phyloP scores from a whole-genome alignment of 2,888 invertebrate species.

The Cepaea hortensis region DNA sequence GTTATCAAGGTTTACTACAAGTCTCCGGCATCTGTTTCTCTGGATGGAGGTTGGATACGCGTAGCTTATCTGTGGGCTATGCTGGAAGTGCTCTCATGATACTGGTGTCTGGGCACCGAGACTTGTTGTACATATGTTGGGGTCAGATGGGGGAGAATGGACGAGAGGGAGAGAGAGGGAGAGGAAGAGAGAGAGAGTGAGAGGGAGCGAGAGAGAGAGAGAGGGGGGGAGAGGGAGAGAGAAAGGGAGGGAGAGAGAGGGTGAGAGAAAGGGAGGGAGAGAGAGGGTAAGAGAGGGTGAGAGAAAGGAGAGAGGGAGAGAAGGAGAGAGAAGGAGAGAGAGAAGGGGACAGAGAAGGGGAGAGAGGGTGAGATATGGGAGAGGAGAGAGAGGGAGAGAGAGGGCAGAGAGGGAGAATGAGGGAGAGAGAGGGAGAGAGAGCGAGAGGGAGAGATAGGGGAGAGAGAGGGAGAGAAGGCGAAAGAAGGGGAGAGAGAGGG shows the following conservation, averaged over 20 bases:
- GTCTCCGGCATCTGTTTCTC: too few species aligned
- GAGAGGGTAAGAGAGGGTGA: conserved; percentile 13
- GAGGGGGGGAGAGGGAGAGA: conserved; percentile 78
- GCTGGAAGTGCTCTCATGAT: too few species aligned
- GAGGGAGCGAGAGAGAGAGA: conserved; percentile 88
- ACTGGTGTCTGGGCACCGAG: too few species aligned
- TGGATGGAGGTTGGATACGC: too few species aligned
- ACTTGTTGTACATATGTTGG: too few species aligned
- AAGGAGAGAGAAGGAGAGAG: too few species aligned
- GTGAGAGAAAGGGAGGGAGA: neutral
- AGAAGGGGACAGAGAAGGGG: conserved; percentile 85
- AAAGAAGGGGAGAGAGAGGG: too few species aligned
- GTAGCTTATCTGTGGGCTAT: too few species aligned
- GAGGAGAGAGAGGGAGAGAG: neutral
- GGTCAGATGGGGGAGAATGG: too few species aligned
- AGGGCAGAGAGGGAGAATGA: neutral
- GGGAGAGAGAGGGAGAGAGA: conserved; percentile 12
- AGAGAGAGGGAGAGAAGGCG: neutral
- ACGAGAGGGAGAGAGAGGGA: too few species aligned
- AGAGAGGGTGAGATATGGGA: neutral
- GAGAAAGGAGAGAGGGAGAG: neutral
- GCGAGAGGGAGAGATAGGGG: neutral
- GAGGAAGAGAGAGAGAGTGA: too few species aligned
- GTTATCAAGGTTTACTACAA: too few species aligned
- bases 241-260: neutral